Percentiles rank a stretch among this genome's conserved stretches.
These are phyloP conservation scores for Nebria ingens DNA, from an alignment of 1,140 invertebrate genomes.

Conservation along the genomic window DNA sequence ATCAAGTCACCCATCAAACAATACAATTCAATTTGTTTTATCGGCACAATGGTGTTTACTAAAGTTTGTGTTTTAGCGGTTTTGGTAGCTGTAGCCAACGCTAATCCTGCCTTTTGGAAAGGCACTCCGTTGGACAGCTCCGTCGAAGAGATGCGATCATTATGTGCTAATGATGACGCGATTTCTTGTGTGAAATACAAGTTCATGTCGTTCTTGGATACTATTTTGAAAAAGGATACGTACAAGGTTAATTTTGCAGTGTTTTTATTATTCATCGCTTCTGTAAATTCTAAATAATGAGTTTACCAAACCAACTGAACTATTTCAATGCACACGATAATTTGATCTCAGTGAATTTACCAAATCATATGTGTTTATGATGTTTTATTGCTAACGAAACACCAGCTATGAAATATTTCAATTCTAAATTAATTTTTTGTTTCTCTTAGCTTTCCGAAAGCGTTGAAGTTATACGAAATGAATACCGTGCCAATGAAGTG, in stretches of 20 bases:
- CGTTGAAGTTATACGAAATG: conserved; percentile 62
- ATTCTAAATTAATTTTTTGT: neutral
- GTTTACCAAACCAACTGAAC: too few species aligned
- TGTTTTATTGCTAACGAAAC: too few species aligned
- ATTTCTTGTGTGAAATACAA: conserved; percentile 73
- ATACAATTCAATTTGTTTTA: neutral
- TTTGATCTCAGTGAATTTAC: too few species aligned
- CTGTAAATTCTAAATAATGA: neutral
- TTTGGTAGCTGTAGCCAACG: conserved; percentile 39
- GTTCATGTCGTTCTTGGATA: conserved; percentile 63
- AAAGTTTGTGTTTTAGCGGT: conserved; percentile 37
- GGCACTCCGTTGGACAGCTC: conserved; percentile 55
- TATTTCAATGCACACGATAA: too few species aligned
- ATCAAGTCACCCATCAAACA: neutral
- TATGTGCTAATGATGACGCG: conserved; percentile 63
- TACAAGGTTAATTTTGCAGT: conserved; percentile 50
- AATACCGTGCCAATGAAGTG: conserved; percentile 44
- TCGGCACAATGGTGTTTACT: conserved; percentile 36
- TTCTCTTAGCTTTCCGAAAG: conserved; percentile 52
- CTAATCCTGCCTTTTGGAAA: conserved; percentile 52
- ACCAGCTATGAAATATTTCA: too few species aligned
- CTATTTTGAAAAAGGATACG: conserved; percentile 63
- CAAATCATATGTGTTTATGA: too few species aligned
- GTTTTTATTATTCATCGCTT: neutral
- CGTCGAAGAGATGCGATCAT: conserved; percentile 59